phyloP scores from a whole-genome alignment of 2,888 invertebrate species.

The Sinohyriopsis cumingii region DNA sequence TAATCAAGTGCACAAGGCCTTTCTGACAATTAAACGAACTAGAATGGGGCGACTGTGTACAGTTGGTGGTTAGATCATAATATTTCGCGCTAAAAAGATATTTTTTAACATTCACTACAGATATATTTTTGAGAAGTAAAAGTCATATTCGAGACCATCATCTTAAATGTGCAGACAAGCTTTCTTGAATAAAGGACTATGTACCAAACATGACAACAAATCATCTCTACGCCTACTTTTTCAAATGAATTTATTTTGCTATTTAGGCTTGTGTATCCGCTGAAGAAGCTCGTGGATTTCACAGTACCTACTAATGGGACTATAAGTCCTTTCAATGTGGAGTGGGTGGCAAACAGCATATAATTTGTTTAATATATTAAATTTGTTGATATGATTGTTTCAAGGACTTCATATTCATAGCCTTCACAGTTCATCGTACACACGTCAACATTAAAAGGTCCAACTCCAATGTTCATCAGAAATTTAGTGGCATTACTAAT shows the following conservation, averaged over 20 bases:
- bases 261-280: constrained; percentile 36
- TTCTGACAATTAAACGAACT: too few species aligned
- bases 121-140: too few species aligned
- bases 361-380: constrained; percentile 32
- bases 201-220: not conserved
- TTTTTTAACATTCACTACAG: too few species aligned
- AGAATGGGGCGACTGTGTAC: too few species aligned
- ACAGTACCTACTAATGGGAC: constrained; percentile 37
- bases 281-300: constrained; percentile 32
- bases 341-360: constrained; percentile 42
- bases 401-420: constrained; percentile 40
- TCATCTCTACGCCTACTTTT: constrained; percentile 38
- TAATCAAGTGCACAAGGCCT: too few species aligned
- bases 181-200: constrained; percentile 7
- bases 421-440: constrained; percentile 46
- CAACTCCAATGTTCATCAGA: constrained; percentile 31
- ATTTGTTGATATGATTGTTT: constrained; percentile 24
- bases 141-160: too few species aligned
- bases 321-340: too few species aligned
- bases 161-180: too few species aligned
- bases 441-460: constrained; percentile 35
- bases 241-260: constrained; percentile 37
- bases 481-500: constrained; percentile 38
- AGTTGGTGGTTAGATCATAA: too few species aligned
- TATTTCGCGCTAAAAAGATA: too few species aligned